These are phyloP conservation scores for Cladorhizidae sp. DNA, from an alignment of 37 sponge, comb jelly and placozoan genomes.

Conservation along the genomic window DNA sequence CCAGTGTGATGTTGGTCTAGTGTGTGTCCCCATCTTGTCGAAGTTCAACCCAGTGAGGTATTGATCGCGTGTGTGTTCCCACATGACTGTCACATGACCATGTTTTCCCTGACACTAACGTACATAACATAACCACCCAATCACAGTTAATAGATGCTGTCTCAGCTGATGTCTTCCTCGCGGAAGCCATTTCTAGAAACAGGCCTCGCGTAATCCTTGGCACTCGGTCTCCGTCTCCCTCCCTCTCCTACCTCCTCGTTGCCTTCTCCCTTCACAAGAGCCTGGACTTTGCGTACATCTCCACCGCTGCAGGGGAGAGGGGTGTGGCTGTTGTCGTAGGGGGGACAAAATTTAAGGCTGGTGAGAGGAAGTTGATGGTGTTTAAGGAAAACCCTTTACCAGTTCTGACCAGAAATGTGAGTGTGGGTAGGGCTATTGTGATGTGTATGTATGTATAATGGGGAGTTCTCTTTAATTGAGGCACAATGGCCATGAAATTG, in stretches of 20 bases:
- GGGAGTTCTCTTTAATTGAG: too few species aligned
- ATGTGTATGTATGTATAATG: too few species aligned
- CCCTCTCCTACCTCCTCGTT: constrained; percentile 27
- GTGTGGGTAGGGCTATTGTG: too few species aligned
- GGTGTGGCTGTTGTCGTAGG: background rate
- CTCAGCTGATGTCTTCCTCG: constrained; percentile 16
- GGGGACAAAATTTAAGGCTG: constrained; percentile 18
- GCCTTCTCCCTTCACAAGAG: constrained; percentile 34
- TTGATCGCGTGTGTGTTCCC: too few species aligned
- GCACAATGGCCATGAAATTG: too few species aligned
- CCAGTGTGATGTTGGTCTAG: too few species aligned
- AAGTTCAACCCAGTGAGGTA: too few species aligned
- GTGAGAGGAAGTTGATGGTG: constrained; percentile 29
- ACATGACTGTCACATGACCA: too few species aligned
- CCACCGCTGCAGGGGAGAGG: background rate
- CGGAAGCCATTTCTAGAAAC: constrained; percentile 30
- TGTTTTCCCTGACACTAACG: too few species aligned
- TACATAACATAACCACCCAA: too few species aligned
- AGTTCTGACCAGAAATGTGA: constrained; percentile 9
- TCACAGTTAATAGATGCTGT: constrained; percentile 18
- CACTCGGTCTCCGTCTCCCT: constrained; percentile 37
- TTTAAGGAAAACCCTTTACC: constrained; percentile 46
- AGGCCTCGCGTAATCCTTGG: constrained; percentile 39
- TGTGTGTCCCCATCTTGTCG: too few species aligned
- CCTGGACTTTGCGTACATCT: constrained; percentile 39